Evolutionary conservation across 2,113 vertebrate genomes (phyloP).

Genomic region (Aptenodytes forsteri): DNA sequence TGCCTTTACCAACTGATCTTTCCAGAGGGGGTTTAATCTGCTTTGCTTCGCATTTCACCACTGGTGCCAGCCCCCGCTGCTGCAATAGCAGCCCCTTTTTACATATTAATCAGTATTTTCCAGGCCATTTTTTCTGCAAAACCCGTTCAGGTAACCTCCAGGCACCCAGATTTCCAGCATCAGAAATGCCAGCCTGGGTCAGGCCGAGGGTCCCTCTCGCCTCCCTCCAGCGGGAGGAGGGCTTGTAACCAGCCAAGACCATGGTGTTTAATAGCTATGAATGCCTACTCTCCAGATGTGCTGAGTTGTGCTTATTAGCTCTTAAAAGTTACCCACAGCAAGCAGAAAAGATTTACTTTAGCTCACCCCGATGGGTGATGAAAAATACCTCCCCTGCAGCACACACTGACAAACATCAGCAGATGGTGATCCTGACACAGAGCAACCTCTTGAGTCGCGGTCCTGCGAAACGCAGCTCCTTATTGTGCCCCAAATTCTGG

Average conservation of each 20-base stretch:
- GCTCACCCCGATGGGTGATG: neutral
- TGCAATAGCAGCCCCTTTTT: neutral
- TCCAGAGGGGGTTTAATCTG: neutral
- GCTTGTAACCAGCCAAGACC: neutral
- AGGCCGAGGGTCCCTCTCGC: neutral
- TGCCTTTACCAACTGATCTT: neutral
- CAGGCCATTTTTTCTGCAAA: neutral
- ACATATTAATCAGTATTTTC: neutral
- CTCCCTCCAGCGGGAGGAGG: neutral
- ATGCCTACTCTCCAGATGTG: neutral
- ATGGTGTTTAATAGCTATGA: neutral
- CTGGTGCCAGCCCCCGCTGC: neutral
- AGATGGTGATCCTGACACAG: neutral
- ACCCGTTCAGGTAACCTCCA: neutral
- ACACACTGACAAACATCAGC: neutral
- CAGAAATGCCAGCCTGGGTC: neutral
- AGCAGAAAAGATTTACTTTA: neutral
- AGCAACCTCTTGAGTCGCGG: neutral
- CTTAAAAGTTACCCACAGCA: neutral
- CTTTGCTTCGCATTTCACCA: neutral
- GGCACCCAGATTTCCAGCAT: neutral
- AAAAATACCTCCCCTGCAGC: neutral
- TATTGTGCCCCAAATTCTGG: neutral
- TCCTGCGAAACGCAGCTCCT: neutral
- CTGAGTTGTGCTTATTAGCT: neutral